Evolutionary conservation across 2,888 invertebrate species (phyloP).

Genomic region (Lasioglossum marginatum): DNA sequence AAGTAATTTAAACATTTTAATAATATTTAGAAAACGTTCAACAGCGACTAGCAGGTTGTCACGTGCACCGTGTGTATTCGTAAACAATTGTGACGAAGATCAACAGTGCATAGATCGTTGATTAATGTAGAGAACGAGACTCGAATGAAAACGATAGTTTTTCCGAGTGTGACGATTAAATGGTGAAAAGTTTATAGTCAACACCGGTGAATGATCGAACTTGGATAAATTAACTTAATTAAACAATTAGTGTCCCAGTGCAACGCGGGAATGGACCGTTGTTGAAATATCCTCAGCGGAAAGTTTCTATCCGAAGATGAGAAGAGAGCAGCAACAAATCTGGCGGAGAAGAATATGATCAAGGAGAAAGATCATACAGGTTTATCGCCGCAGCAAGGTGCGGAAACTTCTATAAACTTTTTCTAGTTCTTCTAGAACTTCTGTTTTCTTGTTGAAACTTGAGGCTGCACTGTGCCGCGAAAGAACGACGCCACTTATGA

Average conservation of each 20-base stretch:
- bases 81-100: neutral
- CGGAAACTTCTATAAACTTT: slow-evolving; percentile 26
- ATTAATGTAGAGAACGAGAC: neutral
- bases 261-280: neutral
- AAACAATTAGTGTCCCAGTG: neutral
- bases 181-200: neutral
- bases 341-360: neutral
- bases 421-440: neutral
- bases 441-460: neutral
- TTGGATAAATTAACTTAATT: neutral
- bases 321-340: neutral
- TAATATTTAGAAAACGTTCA: neutral
- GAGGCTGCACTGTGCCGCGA: neutral
- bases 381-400: slow-evolving; percentile 38
- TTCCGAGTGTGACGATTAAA: neutral
- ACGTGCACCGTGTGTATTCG: neutral
- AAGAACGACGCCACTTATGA: neutral
- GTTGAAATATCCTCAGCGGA: neutral
- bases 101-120: neutral
- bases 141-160: neutral
- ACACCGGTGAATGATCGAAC: neutral
- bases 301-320: neutral
- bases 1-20: neutral
- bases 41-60: neutral
- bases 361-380: neutral